These are phyloP conservation scores for Serinus canaria DNA, from an alignment of 2,113 vertebrate species.

Conservation along the genomic window DNA sequence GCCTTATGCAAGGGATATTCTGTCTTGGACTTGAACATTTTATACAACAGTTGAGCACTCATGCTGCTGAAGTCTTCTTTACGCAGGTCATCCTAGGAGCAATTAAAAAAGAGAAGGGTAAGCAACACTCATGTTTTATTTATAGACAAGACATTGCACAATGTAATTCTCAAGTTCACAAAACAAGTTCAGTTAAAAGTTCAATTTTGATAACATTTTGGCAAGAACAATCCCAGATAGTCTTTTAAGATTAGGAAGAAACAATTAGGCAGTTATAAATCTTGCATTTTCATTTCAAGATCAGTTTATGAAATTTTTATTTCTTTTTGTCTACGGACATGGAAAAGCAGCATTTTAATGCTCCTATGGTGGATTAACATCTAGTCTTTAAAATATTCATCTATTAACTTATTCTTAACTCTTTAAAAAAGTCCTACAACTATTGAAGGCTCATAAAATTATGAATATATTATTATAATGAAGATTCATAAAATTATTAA, in stretches of 20 bases:
- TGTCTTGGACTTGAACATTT: constrained; percentile 99
- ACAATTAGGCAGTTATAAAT: neutral
- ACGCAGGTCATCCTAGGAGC: constrained; percentile 87
- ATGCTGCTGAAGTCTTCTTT: constrained; percentile 98
- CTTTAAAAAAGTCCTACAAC: neutral
- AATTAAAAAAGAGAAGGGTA: neutral
- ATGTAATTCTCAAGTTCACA: neutral
- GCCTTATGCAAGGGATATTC: constrained; percentile 96
- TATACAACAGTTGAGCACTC: constrained; percentile 94
- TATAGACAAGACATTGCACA: neutral
- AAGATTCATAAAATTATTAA: neutral
- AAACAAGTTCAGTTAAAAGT: neutral
- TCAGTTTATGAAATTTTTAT: neutral
- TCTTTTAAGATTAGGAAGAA: neutral
- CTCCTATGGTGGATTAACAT: neutral
- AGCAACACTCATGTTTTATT: neutral
- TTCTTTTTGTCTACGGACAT: neutral
- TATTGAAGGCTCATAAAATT: neutral
- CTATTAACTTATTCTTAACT: neutral
- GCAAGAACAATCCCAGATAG: neutral
- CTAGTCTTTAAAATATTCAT: neutral
- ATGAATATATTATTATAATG: neutral
- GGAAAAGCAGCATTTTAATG: neutral
- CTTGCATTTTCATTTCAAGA: neutral
- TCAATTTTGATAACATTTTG: neutral